Conservation (phyloP, 2,888 invertebrate genomes). For the Drosophila neutralis region DNA sequence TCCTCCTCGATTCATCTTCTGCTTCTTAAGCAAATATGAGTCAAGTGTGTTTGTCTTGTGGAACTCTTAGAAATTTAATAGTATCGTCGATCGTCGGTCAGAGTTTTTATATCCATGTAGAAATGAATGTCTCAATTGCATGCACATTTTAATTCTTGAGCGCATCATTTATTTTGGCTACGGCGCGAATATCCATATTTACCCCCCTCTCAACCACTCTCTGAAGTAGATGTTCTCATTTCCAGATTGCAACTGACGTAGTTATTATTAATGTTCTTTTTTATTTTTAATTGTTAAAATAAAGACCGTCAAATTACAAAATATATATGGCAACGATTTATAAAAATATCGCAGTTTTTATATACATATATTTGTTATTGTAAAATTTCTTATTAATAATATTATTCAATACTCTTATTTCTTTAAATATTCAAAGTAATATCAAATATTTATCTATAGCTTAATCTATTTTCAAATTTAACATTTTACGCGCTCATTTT, state of each 20-base stretch:
- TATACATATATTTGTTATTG: background rate
- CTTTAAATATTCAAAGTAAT: background rate
- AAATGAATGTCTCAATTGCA: slow-evolving; percentile 59
- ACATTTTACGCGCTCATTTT: background rate
- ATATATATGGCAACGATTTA: slow-evolving; percentile 19
- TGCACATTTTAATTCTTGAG: slow-evolving; percentile 41
- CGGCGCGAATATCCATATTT: slow-evolving; percentile 46
- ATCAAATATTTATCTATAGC: background rate
- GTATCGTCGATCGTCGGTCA: slow-evolving; percentile 26
- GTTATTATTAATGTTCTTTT: background rate
- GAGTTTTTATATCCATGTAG: slow-evolving; percentile 31
- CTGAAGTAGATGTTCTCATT: background rate
- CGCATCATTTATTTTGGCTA: slow-evolving; percentile 26
- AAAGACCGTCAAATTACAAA: background rate
- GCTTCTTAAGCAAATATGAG: slow-evolving; percentile 53
- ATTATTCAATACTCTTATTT: background rate
- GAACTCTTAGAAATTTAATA: slow-evolving; percentile 48
- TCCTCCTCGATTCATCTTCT: background rate
- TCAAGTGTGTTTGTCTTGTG: slow-evolving; percentile 58
- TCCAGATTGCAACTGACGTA: background rate
- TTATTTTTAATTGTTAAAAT: background rate
- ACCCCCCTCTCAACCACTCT: background rate
- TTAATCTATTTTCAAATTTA: background rate
- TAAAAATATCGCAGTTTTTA: background rate
- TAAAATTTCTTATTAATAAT: background rate